Conservation (phyloP, 2,888 invertebrate genomes). For the Cenopis cana region DNA sequence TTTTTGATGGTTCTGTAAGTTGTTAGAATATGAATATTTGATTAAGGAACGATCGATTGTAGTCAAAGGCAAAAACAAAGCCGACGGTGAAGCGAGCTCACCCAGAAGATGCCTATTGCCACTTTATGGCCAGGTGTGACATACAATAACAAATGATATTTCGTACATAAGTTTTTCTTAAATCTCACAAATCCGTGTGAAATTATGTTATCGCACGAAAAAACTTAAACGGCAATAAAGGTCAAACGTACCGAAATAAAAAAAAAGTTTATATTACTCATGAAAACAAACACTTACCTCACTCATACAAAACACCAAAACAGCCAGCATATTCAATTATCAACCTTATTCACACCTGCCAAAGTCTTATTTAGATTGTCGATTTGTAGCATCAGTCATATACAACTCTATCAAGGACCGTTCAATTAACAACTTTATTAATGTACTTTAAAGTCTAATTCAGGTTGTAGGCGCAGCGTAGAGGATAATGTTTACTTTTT, state of each 20-base stretch:
- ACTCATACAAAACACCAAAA: neutral
- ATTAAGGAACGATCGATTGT: no score
- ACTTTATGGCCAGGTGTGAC: no score
- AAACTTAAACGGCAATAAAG: neutral
- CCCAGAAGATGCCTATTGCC: no score
- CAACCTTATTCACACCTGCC: neutral
- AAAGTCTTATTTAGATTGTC: neutral
- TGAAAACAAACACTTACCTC: slow-evolving; percentile 25
- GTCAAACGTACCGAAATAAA: slow-evolving; percentile 1
- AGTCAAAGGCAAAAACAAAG: no score
- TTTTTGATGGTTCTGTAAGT: no score
- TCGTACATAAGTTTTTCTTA: no score
- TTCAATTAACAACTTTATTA: neutral
- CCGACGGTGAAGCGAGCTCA: no score
- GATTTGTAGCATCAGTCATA: neutral
- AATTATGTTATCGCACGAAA: neutral
- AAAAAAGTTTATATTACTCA: slow-evolving; percentile 22
- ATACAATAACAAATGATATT: no score
- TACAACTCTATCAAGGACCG: neutral
- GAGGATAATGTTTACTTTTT: slow-evolving; percentile 33
- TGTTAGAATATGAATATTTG: no score
- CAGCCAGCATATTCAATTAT: neutral
- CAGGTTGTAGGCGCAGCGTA: neutral
- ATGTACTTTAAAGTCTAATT: neutral
- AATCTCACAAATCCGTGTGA: neutral